Conservation (phyloP, 2,888 invertebrate species). For the Sinhomidia bicolor region DNA sequence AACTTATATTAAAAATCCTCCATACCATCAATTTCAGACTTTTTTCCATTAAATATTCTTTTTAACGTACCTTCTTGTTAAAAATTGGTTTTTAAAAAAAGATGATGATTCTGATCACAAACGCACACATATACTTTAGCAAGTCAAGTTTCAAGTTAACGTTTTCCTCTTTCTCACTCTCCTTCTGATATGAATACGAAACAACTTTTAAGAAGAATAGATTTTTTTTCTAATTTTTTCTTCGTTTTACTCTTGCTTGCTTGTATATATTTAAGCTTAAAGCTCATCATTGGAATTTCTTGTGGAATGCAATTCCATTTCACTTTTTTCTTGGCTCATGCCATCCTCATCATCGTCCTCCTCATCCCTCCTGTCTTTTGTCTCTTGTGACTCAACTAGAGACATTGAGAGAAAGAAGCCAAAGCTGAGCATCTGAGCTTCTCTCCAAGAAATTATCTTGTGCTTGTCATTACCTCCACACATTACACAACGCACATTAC, state of each 20-base stretch:
- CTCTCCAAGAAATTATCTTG: slow-evolving; percentile 48
- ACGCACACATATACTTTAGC: background rate
- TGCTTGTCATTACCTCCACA: slow-evolving; percentile 63
- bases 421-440: too few relatives aligned
- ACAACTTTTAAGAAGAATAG: background rate
- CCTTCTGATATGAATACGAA: background rate
- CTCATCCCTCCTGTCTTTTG: slow-evolving; percentile 54
- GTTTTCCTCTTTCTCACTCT: too few relatives aligned
- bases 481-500: too few relatives aligned
- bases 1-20: too few relatives aligned
- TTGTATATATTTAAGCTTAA: background rate
- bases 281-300: slow-evolving; percentile 59
- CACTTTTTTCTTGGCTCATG: slow-evolving; percentile 62
- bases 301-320: slow-evolving; percentile 67
- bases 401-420: too few relatives aligned
- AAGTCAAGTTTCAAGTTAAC: background rate
- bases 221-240: background rate
- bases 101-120: background rate
- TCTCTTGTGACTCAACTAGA: slow-evolving; percentile 46
- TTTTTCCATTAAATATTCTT: too few relatives aligned
- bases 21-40: too few relatives aligned
- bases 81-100: background rate
- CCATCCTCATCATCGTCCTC: slow-evolving; percentile 33
- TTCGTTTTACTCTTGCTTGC: background rate
- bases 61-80: background rate